Base-by-base conservation (phyloP, 2,797 vertebrate genomes). In the Alcedo atthis region DNA sequence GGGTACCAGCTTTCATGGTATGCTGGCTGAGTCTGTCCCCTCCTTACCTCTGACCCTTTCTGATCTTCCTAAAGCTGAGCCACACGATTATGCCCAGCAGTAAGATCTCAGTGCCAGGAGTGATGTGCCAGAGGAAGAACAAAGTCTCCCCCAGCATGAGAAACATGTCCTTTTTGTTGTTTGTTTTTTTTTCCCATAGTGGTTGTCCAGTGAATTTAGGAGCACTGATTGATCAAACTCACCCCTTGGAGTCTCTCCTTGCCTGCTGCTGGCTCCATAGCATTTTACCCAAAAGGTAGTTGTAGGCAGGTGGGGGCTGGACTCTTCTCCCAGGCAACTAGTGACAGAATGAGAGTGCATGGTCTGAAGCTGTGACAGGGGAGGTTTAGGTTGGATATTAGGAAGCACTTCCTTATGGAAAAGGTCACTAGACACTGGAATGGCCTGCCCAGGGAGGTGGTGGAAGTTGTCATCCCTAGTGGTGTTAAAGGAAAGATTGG, bases 21-120 rank as follows among this genome's bases (percentile, higher is more conserved):
- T 5, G 3, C 0, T 25, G 51, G 6, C 51, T 54, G 46, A 59
- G 32, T 19, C 53, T 12, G 0, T 3, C 12, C n/a, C 26, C 45
- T 67, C 26, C 45, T 67, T 30, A 12, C 6, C 28, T 67, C 33
- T 49, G 48, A 49, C 24, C 22, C 21, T 53, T 64, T 24, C 48
- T 12, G 25, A 37, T 17, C 43, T 33, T 33, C 2, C 0, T 32
- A 58, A 84, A 85, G 25, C 32, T 42, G 28, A 15, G 46, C 51
- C 64, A 1, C 2, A 3, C 3, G 2, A 25, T 59, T 35, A 37
- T 4, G 2, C 28, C 51, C 37, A 42, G 20, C 55, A 64, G 2
- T 2, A 7, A 53, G 18, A 24, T 30, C 57, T 73, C 59, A 21
- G 37, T 73, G 51, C 17, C 28, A 66, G 28, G 3, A 73, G 33